Percentiles rank a stretch among this genome's conserved stretches.
phyloP scores from a whole-genome alignment of 2,888 invertebrate genomes.

The Leucozona laternaria region DNA sequence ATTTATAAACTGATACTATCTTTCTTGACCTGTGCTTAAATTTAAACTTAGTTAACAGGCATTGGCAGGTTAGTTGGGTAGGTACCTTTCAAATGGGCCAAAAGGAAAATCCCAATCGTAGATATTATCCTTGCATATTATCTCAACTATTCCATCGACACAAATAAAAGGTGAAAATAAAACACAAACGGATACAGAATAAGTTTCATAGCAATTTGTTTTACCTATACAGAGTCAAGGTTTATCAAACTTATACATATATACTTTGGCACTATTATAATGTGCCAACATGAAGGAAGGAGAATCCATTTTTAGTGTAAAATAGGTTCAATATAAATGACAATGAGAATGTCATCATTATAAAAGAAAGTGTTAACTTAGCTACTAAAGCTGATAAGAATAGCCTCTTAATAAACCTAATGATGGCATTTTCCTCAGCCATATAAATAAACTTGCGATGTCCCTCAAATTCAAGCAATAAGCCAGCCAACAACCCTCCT shows the following conservation, averaged over 20 bases:
- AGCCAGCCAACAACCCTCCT: slow-evolving; percentile 32
- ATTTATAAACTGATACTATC: slow-evolving; percentile 29
- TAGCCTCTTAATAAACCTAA: slow-evolving; percentile 65
- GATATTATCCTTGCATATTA: slow-evolving; percentile 35
- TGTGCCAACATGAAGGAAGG: slow-evolving; percentile 10
- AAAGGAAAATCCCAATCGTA: slow-evolving; percentile 18
- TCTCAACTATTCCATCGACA: slow-evolving; percentile 36
- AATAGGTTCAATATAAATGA: slow-evolving; percentile 1
- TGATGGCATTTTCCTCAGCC: slow-evolving; percentile 50
- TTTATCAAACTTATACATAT: not conserved
- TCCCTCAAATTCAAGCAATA: not conserved
- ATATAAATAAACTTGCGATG: not conserved
- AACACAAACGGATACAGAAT: slow-evolving; percentile 33
- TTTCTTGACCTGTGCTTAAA: slow-evolving; percentile 52
- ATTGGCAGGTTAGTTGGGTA: slow-evolving; percentile 30
- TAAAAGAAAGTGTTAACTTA: slow-evolving; percentile 46
- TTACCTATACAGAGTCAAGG: slow-evolving; percentile 15
- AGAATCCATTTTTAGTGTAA: not conserved
- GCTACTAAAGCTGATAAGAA: slow-evolving; percentile 60
- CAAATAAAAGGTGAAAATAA: slow-evolving; percentile 39
- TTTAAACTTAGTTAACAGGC: slow-evolving; percentile 32
- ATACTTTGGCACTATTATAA: not conserved
- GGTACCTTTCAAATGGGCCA: slow-evolving; percentile 9
- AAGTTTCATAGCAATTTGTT: slow-evolving; percentile 36
- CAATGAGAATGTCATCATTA: slow-evolving; percentile 42